phyloP scores from a whole-genome alignment of 92 coral and sea anemone genomes.

The Porites evermanni region DNA sequence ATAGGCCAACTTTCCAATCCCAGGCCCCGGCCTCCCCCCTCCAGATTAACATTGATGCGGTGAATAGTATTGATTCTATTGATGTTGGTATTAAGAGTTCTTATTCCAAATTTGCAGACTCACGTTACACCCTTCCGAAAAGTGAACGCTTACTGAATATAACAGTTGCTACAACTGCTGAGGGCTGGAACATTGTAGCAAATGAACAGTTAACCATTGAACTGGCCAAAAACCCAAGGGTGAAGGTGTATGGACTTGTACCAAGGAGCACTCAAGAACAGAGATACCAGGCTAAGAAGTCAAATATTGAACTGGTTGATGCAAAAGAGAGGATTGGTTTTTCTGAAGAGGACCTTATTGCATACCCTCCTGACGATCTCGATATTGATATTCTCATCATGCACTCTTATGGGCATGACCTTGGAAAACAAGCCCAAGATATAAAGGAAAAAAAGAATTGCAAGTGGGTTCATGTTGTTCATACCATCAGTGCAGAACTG shows the following conservation, averaged over 20 bases:
- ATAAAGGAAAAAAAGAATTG: slow-evolving; percentile 6
- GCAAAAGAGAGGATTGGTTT: neutral
- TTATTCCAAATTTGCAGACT: neutral
- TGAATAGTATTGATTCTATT: too few relatives aligned
- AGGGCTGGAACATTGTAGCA: slow-evolving; percentile 20
- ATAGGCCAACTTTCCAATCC: too few relatives aligned
- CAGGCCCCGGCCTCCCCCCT: too few relatives aligned
- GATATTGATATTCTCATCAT: slow-evolving; percentile 33
- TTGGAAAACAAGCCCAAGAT: slow-evolving; percentile 20
- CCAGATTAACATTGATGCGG: too few relatives aligned
- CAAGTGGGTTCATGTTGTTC: slow-evolving; percentile 35
- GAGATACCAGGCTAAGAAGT: slow-evolving; percentile 12
- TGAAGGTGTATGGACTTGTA: slow-evolving; percentile 28
- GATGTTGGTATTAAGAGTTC: too few relatives aligned
- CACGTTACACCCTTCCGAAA: neutral
- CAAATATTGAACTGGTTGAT: slow-evolving; percentile 15
- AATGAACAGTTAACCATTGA: slow-evolving; percentile 15
- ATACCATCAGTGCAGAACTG: slow-evolving; percentile 37
- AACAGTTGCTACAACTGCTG: slow-evolving; percentile 23
- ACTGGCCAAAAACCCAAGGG: slow-evolving; percentile 11
- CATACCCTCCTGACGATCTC: slow-evolving; percentile 36
- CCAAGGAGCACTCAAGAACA: slow-evolving; percentile 25
- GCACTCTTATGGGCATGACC: slow-evolving; percentile 18
- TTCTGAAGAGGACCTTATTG: neutral
- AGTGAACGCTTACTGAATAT: too few relatives aligned